Conservation (phyloP, 1,140 invertebrate genomes). For the Trypoxylus dichotomus region DNA sequence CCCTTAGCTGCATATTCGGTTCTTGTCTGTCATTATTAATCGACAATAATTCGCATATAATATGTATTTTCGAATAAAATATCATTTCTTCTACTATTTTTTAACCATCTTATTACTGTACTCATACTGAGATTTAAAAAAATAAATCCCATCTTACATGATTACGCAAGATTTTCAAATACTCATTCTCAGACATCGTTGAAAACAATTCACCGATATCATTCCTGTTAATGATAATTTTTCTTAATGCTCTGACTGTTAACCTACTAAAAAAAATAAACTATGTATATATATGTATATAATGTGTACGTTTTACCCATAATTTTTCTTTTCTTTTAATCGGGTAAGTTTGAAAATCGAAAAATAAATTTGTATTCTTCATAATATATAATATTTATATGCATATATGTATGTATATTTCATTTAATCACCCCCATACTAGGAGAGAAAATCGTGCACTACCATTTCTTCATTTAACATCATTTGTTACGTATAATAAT, state of each 20-base stretch:
- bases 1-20: too few species aligned
- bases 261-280: background rate
- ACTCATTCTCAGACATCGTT: background rate
- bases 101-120: background rate
- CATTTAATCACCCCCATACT: too few species aligned
- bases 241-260: background rate
- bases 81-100: too few species aligned
- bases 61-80: too few species aligned
- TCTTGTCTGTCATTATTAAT: too few species aligned
- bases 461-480: too few species aligned
- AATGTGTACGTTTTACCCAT: background rate
- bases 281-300: background rate
- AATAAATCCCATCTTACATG: background rate
- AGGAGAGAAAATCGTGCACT: too few species aligned
- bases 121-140: background rate
- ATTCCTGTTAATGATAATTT: background rate
- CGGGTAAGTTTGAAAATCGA: background rate
- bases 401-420: slow-evolving; percentile 11
- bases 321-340: background rate
- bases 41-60: too few species aligned
- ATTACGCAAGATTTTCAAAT: too few species aligned
- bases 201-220: too few species aligned
- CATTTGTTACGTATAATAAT: background rate
- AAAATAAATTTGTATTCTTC: slow-evolving; percentile 7
- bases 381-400: background rate